phyloP scores from a whole-genome alignment of 2,888 invertebrate species.

The Lymantria dispar region DNA sequence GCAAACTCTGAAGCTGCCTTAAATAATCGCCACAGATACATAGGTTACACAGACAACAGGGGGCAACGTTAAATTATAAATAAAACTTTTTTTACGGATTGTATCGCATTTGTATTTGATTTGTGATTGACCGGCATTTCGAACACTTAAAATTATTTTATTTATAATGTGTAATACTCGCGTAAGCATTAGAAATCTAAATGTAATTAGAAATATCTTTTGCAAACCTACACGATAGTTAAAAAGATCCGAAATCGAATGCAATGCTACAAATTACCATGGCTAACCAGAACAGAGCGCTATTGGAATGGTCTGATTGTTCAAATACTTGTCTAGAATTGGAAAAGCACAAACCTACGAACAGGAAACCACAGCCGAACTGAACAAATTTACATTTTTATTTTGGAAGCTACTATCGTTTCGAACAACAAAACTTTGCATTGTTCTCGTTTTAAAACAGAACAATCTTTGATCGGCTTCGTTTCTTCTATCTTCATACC shows the following conservation, averaged over 20 bases:
- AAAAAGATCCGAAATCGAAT: slow-evolving; percentile 18
- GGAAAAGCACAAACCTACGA: slow-evolving; percentile 48
- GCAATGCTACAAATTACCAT: slow-evolving; percentile 43
- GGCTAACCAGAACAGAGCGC: slow-evolving; percentile 33
- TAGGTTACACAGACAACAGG: too few relatives aligned
- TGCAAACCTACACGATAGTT: slow-evolving; percentile 1
- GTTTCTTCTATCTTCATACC: slow-evolving; percentile 49
- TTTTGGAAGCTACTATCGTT: slow-evolving; percentile 59
- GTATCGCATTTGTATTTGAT: too few relatives aligned
- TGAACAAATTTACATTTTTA: slow-evolving; percentile 72
- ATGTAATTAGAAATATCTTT: not conserved
- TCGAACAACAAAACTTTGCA: slow-evolving; percentile 63
- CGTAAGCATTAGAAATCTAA: too few relatives aligned
- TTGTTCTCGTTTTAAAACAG: slow-evolving; percentile 62
- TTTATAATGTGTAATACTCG: too few relatives aligned
- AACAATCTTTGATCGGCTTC: slow-evolving; percentile 68
- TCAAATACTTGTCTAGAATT: slow-evolving; percentile 52
- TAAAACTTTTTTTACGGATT: too few relatives aligned
- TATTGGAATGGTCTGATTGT: slow-evolving; percentile 49
- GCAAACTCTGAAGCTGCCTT: too few relatives aligned
- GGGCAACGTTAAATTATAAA: too few relatives aligned
- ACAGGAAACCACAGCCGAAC: slow-evolving; percentile 46
- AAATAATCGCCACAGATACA: too few relatives aligned
- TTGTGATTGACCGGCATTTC: too few relatives aligned
- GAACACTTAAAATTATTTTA: too few relatives aligned